phyloP scores from a whole-genome alignment of 2,797 vertebrate species.

The Peromyscus aztecus region DNA sequence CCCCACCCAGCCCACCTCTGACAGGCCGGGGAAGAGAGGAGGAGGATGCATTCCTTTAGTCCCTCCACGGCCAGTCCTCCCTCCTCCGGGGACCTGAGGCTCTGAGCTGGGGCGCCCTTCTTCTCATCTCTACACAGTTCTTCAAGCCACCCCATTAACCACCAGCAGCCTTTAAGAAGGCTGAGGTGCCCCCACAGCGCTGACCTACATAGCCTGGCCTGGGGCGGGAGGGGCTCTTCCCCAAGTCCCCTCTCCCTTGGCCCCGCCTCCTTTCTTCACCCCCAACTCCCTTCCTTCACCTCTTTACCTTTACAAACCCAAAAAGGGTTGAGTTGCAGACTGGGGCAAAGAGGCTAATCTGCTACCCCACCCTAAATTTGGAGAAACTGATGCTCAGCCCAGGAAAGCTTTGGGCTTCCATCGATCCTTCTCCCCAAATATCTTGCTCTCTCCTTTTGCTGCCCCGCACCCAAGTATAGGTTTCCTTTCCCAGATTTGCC shows the following conservation, averaged over 20 bases:
- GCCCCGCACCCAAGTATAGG: constrained; percentile 33
- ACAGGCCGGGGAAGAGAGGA: background rate
- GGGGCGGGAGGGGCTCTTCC: constrained; percentile 70
- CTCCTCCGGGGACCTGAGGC: constrained; percentile 51
- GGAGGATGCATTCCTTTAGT: constrained; percentile 78
- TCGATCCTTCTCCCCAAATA: constrained; percentile 14
- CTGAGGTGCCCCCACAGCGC: constrained; percentile 72
- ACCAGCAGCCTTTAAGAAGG: constrained; percentile 42
- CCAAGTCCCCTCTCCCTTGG: constrained; percentile 66
- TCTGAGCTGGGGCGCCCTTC: constrained; percentile 9
- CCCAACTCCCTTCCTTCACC: background rate
- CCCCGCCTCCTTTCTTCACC: constrained; percentile 61
- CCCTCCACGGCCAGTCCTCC: constrained; percentile 40
- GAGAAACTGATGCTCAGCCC: background rate
- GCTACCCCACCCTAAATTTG: constrained; percentile 52
- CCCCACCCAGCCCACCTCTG: constrained; percentile 54
- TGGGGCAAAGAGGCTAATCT: background rate
- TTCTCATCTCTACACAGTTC: constrained; percentile 47
- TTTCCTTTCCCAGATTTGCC: constrained; percentile 53
- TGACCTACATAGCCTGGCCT: constrained; percentile 84
- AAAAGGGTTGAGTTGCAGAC: constrained; percentile 54
- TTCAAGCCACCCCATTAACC: constrained; percentile 53
- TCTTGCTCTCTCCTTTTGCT: constrained; percentile 33
- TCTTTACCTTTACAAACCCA: background rate
- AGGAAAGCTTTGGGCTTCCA: constrained; percentile 37